These are phyloP conservation scores for Corythornis cristatus DNA, from an alignment of 2,113 vertebrate genomes.

Conservation along the genomic window DNA sequence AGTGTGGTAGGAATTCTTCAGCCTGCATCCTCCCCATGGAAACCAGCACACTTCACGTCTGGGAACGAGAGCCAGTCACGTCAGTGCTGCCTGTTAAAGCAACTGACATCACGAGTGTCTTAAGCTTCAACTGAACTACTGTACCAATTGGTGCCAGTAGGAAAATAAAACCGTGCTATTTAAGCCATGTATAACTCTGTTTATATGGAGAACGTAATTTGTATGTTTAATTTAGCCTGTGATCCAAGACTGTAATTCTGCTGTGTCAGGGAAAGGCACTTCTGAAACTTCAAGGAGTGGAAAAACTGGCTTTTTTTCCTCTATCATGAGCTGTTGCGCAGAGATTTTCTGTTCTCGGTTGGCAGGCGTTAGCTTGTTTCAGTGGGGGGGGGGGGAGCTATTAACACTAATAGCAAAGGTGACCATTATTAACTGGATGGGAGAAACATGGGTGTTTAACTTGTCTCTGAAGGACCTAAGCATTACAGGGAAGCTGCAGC, in stretches of 20 bases:
- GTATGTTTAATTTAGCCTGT: constrained; percentile 56
- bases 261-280: constrained; percentile 33
- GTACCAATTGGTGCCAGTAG: constrained; percentile 49
- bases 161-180: constrained; percentile 54
- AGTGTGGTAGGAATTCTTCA: constrained; percentile 17
- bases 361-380: constrained; percentile 11
- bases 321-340: background rate
- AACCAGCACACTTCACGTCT: constrained; percentile 23
- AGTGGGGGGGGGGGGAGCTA: background rate
- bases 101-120: constrained; percentile 55
- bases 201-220: constrained; percentile 41
- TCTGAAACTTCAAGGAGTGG: constrained; percentile 15
- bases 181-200: constrained; percentile 47
- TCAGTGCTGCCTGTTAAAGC: constrained; percentile 59
- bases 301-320: background rate
- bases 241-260: constrained; percentile 48
- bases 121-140: constrained; percentile 41
- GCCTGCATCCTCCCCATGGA: constrained; percentile 58
- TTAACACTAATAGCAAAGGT: constrained; percentile 37
- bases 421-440: background rate
- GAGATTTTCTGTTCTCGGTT: background rate
- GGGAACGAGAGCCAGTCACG: constrained; percentile 14
- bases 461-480: background rate
- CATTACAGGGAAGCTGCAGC: background rate
- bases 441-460: background rate